Evolutionary conservation across 2,888 invertebrate genomes (phyloP), one percentile per base, ranked within the genome.

Genomic region (Phengaris alcon): DNA sequence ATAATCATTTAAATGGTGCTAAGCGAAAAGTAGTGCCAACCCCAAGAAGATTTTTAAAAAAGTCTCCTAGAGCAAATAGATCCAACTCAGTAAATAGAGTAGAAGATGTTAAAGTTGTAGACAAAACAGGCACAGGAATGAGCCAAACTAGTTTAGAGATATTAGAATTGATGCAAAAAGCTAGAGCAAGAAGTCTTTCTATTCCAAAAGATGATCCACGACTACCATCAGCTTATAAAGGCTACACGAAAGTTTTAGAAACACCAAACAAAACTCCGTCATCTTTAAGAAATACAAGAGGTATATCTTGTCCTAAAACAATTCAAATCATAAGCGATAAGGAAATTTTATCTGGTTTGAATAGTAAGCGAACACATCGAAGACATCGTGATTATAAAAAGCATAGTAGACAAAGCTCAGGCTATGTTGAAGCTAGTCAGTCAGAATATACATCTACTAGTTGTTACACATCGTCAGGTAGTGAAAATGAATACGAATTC

Each of bases 41-140:
- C 44, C 93, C 93, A 77, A 87, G 92, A 59, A 85, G 93, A 70
- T 93, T 90, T 79, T 84, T 89, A 70, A 92, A 86, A 84, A 91
- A 90, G 85, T 90, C 91, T 64, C 91, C 93, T 15, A 90, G 88
- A 84, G 85, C 87, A 0, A 94, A 95, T 76, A 87, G 95, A 76
- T 95, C 95, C 52, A 94, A 94, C 82, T 95, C 95, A 3, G 93
- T 94, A 13, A 94, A 94, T 55, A 86, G 91, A 82, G 82, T 89
- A 80, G 94, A 94, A 80, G 85, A 87, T 55, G 77, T 85, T 6
- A 85, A 81, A 81, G 82, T 84, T 13, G 80, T 87, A 76, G 93
- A 92, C 76, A 90, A 86, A 84, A 87, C 87, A 78, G 90, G 87
- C 72, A 88, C 88, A 76, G 88, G 87, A 79, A 90, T 94, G 88